Evolutionary conservation across 2,888 invertebrate species (phyloP).

Genomic region (Andrena hattorfiana): DNA sequence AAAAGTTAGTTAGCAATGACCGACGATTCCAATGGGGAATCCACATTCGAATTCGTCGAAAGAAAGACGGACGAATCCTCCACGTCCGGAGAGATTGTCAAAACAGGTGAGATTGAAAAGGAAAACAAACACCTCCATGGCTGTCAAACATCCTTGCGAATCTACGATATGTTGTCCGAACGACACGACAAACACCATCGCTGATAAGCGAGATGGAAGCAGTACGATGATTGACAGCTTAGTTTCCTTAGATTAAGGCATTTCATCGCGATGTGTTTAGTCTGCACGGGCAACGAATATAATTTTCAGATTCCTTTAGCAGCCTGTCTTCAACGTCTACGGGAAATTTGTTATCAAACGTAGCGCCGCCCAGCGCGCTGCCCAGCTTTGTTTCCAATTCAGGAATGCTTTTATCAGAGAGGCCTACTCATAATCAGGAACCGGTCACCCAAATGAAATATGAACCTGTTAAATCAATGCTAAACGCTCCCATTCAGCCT

Average conservation of each 20-base stretch:
- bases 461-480: constrained; percentile 45
- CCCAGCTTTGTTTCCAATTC: constrained; percentile 88
- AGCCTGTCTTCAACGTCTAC: constrained; percentile 84
- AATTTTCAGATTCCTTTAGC: constrained; percentile 83
- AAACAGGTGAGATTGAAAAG: constrained; percentile 74
- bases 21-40: constrained; percentile 83
- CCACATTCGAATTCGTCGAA: constrained; percentile 83
- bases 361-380: constrained; percentile 89
- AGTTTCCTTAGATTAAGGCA: neutral
- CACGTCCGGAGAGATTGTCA: constrained; percentile 74
- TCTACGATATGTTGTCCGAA: neutral
- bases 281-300: neutral
- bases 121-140: constrained; percentile 60
- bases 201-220: neutral
- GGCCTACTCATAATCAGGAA: constrained; percentile 33
- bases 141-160: constrained; percentile 53
- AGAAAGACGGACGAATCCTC: constrained; percentile 80
- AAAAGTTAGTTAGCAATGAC: constrained; percentile 73
- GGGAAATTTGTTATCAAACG: constrained; percentile 89
- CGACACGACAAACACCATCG: neutral
- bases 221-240: neutral
- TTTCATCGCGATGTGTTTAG: neutral
- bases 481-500: constrained; percentile 28
- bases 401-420: constrained; percentile 64
- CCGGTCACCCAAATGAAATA: constrained; percentile 32